Percentiles rank a stretch among this genome's conserved stretches.
These are phyloP conservation scores for Cephus nigrinus DNA, from an alignment of 2,888 invertebrate species.

Conservation along the genomic window DNA sequence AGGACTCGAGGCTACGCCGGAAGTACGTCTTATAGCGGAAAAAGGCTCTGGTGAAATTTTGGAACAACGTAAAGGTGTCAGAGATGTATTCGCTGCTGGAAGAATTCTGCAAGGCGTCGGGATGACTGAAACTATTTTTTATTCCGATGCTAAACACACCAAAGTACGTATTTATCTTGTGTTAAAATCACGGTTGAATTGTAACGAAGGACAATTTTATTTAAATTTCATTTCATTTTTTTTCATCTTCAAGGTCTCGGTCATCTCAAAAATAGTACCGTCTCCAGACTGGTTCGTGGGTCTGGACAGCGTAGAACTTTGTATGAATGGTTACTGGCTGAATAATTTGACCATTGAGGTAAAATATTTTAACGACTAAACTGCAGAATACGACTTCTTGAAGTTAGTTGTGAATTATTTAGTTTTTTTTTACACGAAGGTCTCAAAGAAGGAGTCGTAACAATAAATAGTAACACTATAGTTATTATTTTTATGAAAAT, in stretches of 20 bases:
- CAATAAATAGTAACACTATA: not conserved
- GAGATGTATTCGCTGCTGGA: slow-evolving; percentile 66
- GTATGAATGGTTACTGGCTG: slow-evolving; percentile 71
- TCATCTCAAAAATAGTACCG: slow-evolving; percentile 72
- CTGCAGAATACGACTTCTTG: no score
- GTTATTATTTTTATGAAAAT: slow-evolving; percentile 3
- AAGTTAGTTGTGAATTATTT: no score
- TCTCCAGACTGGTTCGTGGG: slow-evolving; percentile 79
- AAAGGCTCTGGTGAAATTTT: slow-evolving; percentile 63
- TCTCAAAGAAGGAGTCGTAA: no score
- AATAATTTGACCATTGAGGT: slow-evolving; percentile 70
- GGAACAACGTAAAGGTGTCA: slow-evolving; percentile 63
- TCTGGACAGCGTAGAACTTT: slow-evolving; percentile 72
- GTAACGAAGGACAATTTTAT: not conserved
- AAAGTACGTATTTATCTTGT: slow-evolving; percentile 58
- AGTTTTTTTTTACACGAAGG: no score
- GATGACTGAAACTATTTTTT: slow-evolving; percentile 60
- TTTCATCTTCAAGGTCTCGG: slow-evolving; percentile 69
- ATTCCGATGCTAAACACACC: slow-evolving; percentile 65
- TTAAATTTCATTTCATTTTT: not conserved
- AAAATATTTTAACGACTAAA: slow-evolving; percentile 38
- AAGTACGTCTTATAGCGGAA: slow-evolving; percentile 64
- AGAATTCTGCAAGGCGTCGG: slow-evolving; percentile 65
- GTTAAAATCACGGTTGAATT: not conserved
- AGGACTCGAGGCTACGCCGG: slow-evolving; percentile 12